phyloP scores from a whole-genome alignment of 2,888 invertebrate species.

The Thecophora atra region DNA sequence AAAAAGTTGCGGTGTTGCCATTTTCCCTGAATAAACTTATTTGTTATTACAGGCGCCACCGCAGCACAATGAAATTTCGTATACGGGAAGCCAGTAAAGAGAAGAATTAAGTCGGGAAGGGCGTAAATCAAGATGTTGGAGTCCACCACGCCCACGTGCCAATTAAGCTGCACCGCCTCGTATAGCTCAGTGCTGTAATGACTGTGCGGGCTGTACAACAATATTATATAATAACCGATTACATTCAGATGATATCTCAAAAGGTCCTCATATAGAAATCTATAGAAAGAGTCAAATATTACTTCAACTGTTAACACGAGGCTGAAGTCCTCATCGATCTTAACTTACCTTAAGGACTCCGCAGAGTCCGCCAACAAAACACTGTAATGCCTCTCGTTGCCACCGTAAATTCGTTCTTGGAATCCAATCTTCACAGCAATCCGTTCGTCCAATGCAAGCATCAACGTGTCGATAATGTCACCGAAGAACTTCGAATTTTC shows the following conservation, averaged over 20 bases:
- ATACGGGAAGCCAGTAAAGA: conserved; percentile 48
- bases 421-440: conserved; percentile 44
- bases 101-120: conserved; percentile 42
- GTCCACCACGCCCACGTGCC: conserved; percentile 44
- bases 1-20: conserved; percentile 47
- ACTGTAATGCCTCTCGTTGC: conserved; percentile 46
- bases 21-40: conserved; percentile 42
- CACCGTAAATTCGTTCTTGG: conserved; percentile 38
- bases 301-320: too few relatives aligned
- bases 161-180: conserved; percentile 43
- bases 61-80: conserved; percentile 45
- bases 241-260: conserved; percentile 43
- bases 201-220: conserved; percentile 44
- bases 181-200: conserved; percentile 47
- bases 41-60: conserved; percentile 45
- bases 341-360: conserved; percentile 41
- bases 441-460: conserved; percentile 22
- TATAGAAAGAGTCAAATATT: conserved; percentile 22
- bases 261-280: conserved; percentile 42
- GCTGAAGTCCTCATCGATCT: too few relatives aligned
- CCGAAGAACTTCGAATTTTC: conserved; percentile 41
- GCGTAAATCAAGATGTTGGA: conserved; percentile 48
- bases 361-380: conserved; percentile 49
- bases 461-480: conserved; percentile 43
- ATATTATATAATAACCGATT: conserved; percentile 46